Evolutionary conservation across 1,140 invertebrate species (phyloP), one percentile per base, ranked within the genome.

Genomic region (Brachionus plicatilis): DNA sequence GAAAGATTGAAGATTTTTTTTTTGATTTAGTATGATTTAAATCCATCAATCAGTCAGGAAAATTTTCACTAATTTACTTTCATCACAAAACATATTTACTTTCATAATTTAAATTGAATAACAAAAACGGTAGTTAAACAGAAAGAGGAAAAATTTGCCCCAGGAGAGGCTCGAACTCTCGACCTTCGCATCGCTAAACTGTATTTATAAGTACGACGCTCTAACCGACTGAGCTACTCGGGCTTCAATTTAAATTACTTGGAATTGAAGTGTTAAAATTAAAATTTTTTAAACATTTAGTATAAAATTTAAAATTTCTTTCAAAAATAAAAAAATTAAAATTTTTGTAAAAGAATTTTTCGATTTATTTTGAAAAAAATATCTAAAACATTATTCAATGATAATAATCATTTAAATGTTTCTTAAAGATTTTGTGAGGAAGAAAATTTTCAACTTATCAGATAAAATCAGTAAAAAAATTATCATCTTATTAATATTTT

Each of bases 151-250:
- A 72, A 72, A 43, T 43, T 43, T 72, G 37, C 68, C 37, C 17
- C 33, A 72, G 68, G 68, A 72, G 68, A 72, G 29, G 68, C 68
- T 72, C 68, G 37, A 72, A 43, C 68, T 72, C 29, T 72, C 68
- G 68, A 72, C 68, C 37, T 72, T 43, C 68, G 37, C 68, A 43
- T 72, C 29, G 68, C 37, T 72, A 20, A n/a, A 72, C 68, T 72
- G 29, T 72, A 29, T 68, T 33, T 68, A 68, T 68, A 29, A 68
- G 33, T 68, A 29, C 66, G 33, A 68, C 66, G 27, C 33, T 68
- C 33, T 33, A 68, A 68, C 33, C 33, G 66, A 60, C 53, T 60
- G 53, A 60, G 53, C 53, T 60, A 60, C 53, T 60, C 53, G 53
- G 53, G 53, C 53, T 60, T 20, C 53, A 60, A 9, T 60, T 53